phyloP scores from a whole-genome alignment of 1,140 invertebrate species.

The Drosophila bipectinata region DNA sequence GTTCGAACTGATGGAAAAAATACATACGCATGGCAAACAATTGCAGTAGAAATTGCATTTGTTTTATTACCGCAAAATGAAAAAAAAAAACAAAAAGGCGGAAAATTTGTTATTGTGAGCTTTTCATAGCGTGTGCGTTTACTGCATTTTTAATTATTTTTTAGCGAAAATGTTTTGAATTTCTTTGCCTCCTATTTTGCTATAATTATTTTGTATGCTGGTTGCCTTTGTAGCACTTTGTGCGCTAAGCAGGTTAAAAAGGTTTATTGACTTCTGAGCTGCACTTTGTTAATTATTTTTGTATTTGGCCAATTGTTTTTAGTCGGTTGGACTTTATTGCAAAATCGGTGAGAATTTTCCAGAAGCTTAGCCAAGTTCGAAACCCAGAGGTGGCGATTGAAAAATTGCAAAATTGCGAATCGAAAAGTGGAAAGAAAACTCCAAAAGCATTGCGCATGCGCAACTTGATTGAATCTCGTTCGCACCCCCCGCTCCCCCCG shows the following conservation, averaged over 20 bases:
- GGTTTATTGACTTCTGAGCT: constrained; percentile 72
- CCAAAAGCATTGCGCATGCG: constrained; percentile 56
- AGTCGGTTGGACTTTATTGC: constrained; percentile 17
- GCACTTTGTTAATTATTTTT: constrained; percentile 35
- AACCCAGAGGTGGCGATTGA: constrained; percentile 20
- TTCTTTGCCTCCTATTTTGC: constrained; percentile 45
- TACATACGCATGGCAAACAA: constrained; percentile 29
- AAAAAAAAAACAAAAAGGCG: constrained; percentile 56
- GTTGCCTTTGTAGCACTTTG: constrained; percentile 37
- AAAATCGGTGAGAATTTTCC: constrained; percentile 54
- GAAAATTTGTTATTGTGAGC: constrained; percentile 78
- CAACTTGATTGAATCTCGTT: constrained; percentile 38
- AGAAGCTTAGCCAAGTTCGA: constrained; percentile 57
- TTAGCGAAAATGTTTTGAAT: constrained; percentile 56
- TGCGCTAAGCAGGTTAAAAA: constrained; percentile 71
- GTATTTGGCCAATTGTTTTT: background rate
- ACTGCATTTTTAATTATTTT: constrained; percentile 73
- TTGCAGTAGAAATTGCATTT: constrained; percentile 58
- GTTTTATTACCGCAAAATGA: constrained; percentile 24
- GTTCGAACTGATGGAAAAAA: constrained; percentile 30
- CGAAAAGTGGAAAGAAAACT: constrained; percentile 40
- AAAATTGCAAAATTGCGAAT: constrained; percentile 38
- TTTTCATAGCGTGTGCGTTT: constrained; percentile 61
- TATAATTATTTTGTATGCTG: constrained; percentile 31
- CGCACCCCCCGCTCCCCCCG: constrained; percentile 3